Base-by-base conservation (phyloP, 2,888 invertebrate species). In the Eilema caniola region DNA sequence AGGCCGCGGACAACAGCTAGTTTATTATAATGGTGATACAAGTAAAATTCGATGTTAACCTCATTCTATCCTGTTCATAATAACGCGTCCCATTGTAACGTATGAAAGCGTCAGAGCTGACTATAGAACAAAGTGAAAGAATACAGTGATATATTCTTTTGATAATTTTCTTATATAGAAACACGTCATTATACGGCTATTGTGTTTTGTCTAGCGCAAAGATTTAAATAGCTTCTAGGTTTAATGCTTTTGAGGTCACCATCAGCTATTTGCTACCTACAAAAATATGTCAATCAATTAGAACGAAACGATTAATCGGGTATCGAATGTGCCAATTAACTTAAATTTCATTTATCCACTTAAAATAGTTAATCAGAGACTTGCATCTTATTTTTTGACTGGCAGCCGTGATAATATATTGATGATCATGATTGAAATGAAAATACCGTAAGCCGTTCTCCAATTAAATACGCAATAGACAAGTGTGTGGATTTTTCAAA, bases 101-200 rank as follows among this genome's bases (percentile, higher is more conserved):
- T 61, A 69, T 69, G 23, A 74, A 71, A 77, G 47, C 67, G 61
- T 72, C 10, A 28, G 10, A 24, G 25, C n/a, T 60, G 31, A 23
- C 59, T 31, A 56, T 24, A 63, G 64, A 70, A 72, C 71, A 74
- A 79, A 77, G 66, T 64, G 72, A 75, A 73, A 61, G 7, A 71
- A 66, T 61, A 67, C 64, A 71, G 47, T 61, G 64, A 67, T 20
- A 65, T 70, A 70, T 75, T 72, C 47, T 67, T 71, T 70, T 71
- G 67, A 59, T 69, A 64, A 33, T 60, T 64, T 56, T 71, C 62
- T 66, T 71, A 71, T 62, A 56, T n/a, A 57, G 53, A 25, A 53
- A 5, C 14, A 67, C 31, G 31, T 59, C 41, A 64, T 69, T 63
- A 47, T 63, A 12, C 11, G 28, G 11, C 5, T 62, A 41, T 24